Base-by-base conservation (phyloP, 2,888 invertebrate species). In the Phasia obesa region DNA sequence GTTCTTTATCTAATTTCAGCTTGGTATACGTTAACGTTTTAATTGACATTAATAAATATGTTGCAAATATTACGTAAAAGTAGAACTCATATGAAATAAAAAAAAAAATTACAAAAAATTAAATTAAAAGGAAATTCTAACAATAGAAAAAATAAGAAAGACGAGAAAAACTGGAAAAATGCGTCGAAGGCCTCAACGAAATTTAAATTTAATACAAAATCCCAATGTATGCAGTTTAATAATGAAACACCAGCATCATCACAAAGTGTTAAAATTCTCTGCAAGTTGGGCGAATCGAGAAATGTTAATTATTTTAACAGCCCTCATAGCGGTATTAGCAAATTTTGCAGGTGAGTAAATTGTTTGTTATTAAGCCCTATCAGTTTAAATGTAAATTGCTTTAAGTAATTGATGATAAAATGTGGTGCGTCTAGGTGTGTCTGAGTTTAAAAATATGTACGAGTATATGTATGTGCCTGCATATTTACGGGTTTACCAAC, bases 121-220 rank as follows among this genome's bases (percentile, higher is more conserved):
- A 1, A n/a, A 25, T 11, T 35, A 11, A 35, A 19, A 23, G 38
- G 53, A 51, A 19, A 53, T 49, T 17, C 17, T 47, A 62, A 69
- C 25, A 11, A 38, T 47, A 35, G n/a, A 44, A 44, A 42, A 64
- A n/a, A 4, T n/a, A 2, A 49, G 65, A 44, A 17, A 65, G 21
- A 55, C 62, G 38, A 62, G 49, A 55, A 64, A 21, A 1, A 25
- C 35, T 51, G 62, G 13, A 62, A 44, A 69, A 47, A 79, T 82
- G 84, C 71, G 84, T 73, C 84, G 84, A 78, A 84, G 79, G 62
- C 42, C 57, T 69, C 78, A 79, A 78, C 74, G 71, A 71, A 78
- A 74, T 74, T 65, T 73, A 15, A 73, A 42, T 51, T 17, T 49
- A 15, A 81, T 15, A 62, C 31, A 25, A 64, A 42, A 65, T 55